phyloP scores from a whole-genome alignment of 2,888 invertebrate genomes.

The Gastracanthus pulcherrimus region DNA sequence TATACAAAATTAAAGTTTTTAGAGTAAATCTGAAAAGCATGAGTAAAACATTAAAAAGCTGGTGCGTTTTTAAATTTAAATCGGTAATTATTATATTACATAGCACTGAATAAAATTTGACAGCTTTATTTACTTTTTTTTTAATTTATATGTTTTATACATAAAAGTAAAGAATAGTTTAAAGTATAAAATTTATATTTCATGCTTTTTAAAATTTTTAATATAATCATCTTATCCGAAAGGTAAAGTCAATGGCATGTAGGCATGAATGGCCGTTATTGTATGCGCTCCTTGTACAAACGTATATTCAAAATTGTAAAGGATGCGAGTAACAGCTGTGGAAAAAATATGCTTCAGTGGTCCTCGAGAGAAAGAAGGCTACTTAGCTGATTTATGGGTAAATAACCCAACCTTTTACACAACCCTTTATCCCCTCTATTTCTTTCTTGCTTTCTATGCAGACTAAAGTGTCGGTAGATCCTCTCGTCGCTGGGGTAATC shows the following conservation, averaged over 20 bases:
- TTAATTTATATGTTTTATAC: too few relatives aligned
- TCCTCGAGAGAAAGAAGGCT: conserved; percentile 56
- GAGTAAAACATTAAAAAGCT: too few relatives aligned
- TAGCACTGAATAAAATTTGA: too few relatives aligned
- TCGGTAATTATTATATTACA: too few relatives aligned
- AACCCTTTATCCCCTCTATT: conserved; percentile 65
- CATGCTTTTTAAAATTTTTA: conserved; percentile 10
- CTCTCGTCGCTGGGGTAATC: conserved; percentile 66
- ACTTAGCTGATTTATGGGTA: conserved; percentile 68
- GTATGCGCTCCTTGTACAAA: conserved; percentile 20
- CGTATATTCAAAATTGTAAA: conserved; percentile 51
- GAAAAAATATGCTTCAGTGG: conserved; percentile 58
- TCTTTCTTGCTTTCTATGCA: conserved; percentile 5
- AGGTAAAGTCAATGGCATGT: conserved; percentile 21
- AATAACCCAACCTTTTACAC: conserved; percentile 62
- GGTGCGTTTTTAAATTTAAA: too few relatives aligned
- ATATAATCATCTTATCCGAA: background rate
- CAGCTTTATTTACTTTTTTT: too few relatives aligned
- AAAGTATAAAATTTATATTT: background rate
- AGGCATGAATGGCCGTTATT: conserved; percentile 41
- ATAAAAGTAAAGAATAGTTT: too few relatives aligned
- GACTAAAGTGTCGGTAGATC: background rate
- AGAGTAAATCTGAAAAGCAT: too few relatives aligned
- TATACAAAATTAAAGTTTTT: too few relatives aligned
- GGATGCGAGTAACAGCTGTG: conserved; percentile 56